phyloP scores from a whole-genome alignment of 2,888 invertebrate genomes.

The Polydrusus cervinus region DNA sequence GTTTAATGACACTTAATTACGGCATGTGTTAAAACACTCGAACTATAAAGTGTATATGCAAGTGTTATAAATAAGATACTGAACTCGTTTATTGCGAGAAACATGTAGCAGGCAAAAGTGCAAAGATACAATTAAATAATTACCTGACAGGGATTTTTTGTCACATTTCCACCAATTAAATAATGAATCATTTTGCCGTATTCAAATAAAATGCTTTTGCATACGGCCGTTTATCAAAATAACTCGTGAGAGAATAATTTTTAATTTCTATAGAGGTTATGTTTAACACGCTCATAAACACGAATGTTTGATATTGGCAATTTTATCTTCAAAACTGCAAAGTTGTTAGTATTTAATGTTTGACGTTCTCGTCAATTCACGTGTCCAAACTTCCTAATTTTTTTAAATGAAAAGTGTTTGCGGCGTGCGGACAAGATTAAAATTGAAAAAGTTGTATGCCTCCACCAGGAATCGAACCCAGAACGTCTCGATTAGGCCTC shows the following conservation, averaged over 20 bases:
- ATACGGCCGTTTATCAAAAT: not conserved
- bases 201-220: slow-evolving; percentile 1
- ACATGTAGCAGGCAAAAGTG: slow-evolving; percentile 51
- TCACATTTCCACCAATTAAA: slow-evolving; percentile 24
- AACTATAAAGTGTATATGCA: slow-evolving; percentile 35
- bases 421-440: too few species aligned
- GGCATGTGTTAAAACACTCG: slow-evolving; percentile 43
- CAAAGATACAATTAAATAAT: slow-evolving; percentile 50
- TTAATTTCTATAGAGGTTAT: too few species aligned
- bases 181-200: slow-evolving; percentile 23
- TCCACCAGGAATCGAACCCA: too few species aligned
- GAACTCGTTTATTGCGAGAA: slow-evolving; percentile 33
- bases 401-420: too few species aligned
- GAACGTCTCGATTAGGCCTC: too few species aligned
- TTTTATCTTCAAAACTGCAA: too few species aligned
- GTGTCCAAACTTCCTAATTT: too few species aligned
- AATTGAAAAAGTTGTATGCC: too few species aligned
- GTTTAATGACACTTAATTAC: slow-evolving; percentile 47
- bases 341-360: too few species aligned
- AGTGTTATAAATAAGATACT: slow-evolving; percentile 48
- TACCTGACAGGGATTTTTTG: slow-evolving; percentile 33
- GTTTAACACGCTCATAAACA: not conserved
- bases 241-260: not conserved
- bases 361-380: too few species aligned
- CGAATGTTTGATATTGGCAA: not conserved